phyloP scores from a whole-genome alignment of 35 echinoderm and acorn worm species.

The Apostichopus japonicus region DNA sequence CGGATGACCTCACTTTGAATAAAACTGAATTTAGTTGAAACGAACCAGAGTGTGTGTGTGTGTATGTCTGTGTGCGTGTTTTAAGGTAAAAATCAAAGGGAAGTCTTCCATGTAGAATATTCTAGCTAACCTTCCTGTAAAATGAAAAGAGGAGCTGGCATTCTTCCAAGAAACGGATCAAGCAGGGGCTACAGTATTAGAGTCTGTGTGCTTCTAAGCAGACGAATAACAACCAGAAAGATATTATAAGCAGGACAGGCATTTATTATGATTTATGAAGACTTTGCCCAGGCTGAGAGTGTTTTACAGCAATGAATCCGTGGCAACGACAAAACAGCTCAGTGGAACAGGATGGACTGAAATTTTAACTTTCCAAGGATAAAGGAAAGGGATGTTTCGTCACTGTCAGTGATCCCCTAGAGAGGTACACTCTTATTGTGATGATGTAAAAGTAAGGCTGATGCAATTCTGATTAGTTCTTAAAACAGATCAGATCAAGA shows the following conservation, averaged over 20 bases:
- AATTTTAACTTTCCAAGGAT: neutral
- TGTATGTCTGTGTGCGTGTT: neutral
- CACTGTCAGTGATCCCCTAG: too few species aligned
- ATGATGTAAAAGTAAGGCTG: neutral
- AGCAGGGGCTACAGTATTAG: too few species aligned
- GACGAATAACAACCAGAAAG: too few species aligned
- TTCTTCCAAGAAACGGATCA: slow-evolving; percentile 4
- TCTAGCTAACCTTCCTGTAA: neutral
- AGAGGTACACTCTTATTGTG: too few species aligned
- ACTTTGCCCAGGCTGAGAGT: neutral
- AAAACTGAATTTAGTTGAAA: neutral
- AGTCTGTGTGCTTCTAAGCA: too few species aligned
- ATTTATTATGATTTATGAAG: neutral
- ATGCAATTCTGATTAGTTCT: neutral
- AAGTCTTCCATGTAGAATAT: neutral
- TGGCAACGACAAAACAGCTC: neutral
- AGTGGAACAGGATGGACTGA: neutral
- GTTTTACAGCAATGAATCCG: neutral
- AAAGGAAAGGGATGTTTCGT: too few species aligned
- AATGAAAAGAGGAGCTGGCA: slow-evolving; percentile 1
- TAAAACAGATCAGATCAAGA: neutral
- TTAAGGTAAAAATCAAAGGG: neutral
- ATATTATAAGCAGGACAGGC: neutral
- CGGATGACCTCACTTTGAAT: neutral
- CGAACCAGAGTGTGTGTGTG: neutral